phyloP scores from a whole-genome alignment of 1,140 invertebrate species.

The Drosophila teissieri region DNA sequence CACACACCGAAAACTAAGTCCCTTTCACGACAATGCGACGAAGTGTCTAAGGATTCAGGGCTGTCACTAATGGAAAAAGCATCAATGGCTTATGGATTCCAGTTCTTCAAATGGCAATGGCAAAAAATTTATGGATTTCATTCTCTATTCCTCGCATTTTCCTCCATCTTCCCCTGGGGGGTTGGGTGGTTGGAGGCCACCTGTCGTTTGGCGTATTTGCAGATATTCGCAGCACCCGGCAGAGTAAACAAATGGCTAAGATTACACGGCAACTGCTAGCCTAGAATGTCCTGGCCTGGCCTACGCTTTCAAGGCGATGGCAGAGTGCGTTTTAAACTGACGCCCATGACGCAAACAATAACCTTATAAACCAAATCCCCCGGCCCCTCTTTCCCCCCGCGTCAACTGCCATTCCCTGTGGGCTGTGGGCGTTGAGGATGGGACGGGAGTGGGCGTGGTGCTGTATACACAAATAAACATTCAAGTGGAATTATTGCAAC shows the following conservation, averaged over 20 bases:
- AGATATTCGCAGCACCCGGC: constrained; percentile 17
- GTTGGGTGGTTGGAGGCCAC: constrained; percentile 2
- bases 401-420: background rate
- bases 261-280: constrained; percentile 45
- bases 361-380: constrained; percentile 65
- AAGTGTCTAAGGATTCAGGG: constrained; percentile 10
- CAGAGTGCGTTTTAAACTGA: constrained; percentile 69
- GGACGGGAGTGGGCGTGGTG: constrained; percentile 43
- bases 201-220: constrained; percentile 55
- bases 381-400: background rate
- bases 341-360: constrained; percentile 80
- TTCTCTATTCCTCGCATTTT: constrained; percentile 35
- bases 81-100: constrained; percentile 78
- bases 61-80: constrained; percentile 78
- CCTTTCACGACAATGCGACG: constrained; percentile 14
- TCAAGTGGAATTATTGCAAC: constrained; percentile 84
- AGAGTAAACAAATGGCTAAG: constrained; percentile 61
- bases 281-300: constrained; percentile 33
- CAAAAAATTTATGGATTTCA: constrained; percentile 76
- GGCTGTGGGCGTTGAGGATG: background rate
- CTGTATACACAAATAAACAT: constrained; percentile 83
- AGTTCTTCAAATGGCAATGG: constrained; percentile 50
- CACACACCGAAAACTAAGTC: constrained; percentile 27
- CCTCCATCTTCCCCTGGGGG: constrained; percentile 2
- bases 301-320: constrained; percentile 39